Conservation (phyloP, 37 sponge, comb jelly and placozoan species). For the Diacarnus erythraeanus region DNA sequence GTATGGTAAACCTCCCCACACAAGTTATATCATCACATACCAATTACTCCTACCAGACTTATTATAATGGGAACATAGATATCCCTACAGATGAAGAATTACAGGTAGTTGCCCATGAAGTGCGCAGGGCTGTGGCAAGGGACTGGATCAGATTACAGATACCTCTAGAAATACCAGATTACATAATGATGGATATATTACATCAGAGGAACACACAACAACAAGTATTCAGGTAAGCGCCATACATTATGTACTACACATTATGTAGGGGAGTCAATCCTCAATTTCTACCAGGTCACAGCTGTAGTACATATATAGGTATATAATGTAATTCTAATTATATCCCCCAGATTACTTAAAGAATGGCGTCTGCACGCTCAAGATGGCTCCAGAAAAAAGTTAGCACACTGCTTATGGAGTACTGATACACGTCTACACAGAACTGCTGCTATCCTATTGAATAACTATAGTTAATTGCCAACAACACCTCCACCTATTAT, state of each 20-base stretch:
- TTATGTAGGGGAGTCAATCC: too few species aligned
- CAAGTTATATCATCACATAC: neutral
- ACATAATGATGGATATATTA: conserved; percentile 24
- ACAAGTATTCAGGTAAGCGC: conserved; percentile 18
- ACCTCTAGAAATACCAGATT: conserved; percentile 14
- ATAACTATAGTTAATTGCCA: neutral
- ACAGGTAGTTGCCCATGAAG: conserved; percentile 3
- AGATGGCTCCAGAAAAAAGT: conserved; percentile 18
- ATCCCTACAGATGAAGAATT: conserved; percentile 31
- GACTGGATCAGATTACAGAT: conserved; percentile 4
- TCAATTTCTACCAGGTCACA: too few species aligned
- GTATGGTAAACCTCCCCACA: too few species aligned
- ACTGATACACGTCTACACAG: conserved; percentile 7
- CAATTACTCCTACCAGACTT: conserved; percentile 1
- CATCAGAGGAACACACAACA: neutral
- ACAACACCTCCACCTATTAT: too few species aligned
- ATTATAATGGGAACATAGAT: conserved; percentile 22
- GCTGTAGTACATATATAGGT: too few species aligned
- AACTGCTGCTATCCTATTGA: neutral
- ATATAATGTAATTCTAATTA: neutral
- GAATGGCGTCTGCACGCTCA: conserved; percentile 15
- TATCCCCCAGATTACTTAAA: conserved; percentile 11
- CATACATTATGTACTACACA: too few species aligned
- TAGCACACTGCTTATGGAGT: conserved; percentile 14
- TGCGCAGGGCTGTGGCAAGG: neutral